Conservation (phyloP, 2,797 vertebrate genomes). For the Enteromius thamalakanensis region DNA sequence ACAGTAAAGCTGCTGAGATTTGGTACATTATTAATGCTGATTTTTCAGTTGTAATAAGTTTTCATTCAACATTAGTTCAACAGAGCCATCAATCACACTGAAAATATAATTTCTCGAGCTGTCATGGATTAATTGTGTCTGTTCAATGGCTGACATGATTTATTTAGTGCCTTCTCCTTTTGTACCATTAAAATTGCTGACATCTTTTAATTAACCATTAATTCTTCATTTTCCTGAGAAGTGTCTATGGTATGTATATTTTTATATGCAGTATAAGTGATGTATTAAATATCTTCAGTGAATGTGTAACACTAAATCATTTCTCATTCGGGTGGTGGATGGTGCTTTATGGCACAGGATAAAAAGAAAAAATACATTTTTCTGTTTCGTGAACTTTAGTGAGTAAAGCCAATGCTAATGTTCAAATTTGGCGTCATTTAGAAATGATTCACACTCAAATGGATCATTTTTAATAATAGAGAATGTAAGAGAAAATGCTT, state of each 20-base stretch:
- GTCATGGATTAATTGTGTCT: slow-evolving; percentile 65
- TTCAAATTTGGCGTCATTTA: background rate
- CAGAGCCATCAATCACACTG: slow-evolving; percentile 61
- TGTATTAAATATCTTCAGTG: slow-evolving; percentile 41
- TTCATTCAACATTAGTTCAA: slow-evolving; percentile 63
- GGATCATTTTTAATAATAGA: background rate
- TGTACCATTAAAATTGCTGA: slow-evolving; percentile 62
- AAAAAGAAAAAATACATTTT: background rate
- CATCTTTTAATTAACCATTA: slow-evolving; percentile 65
- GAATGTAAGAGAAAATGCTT: background rate
- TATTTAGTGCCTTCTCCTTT: slow-evolving; percentile 62
- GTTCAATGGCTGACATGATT: slow-evolving; percentile 63
- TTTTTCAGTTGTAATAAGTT: slow-evolving; percentile 62
- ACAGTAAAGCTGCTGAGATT: slow-evolving; percentile 56
- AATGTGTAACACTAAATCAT: slow-evolving; percentile 34
- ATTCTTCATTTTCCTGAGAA: slow-evolving; percentile 57
- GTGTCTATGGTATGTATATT: slow-evolving; percentile 53
- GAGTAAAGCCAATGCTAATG: background rate
- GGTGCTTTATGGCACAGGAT: slow-evolving; percentile 27
- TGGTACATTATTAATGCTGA: slow-evolving; percentile 64
- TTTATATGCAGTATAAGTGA: slow-evolving; percentile 42
- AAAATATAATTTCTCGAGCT: slow-evolving; percentile 65
- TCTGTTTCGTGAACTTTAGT: slow-evolving; percentile 12
- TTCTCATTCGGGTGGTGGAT: background rate
- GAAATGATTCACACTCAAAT: background rate